Evolutionary conservation across 2,888 invertebrate species (phyloP).

Genomic region (Microctonus hyperodae): DNA sequence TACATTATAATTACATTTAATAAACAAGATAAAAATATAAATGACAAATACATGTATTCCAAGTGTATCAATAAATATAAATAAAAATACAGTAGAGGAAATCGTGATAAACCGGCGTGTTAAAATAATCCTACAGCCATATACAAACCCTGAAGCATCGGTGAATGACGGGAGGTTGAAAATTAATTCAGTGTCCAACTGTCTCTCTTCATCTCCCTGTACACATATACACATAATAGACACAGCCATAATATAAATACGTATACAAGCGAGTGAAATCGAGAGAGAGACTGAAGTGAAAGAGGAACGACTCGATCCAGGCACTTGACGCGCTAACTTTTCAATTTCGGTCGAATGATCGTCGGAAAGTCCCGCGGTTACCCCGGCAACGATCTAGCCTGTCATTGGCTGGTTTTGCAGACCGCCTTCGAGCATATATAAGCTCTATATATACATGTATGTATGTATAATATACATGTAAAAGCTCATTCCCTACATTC

Average conservation of each 20-base stretch:
- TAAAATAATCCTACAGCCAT: constrained; percentile 16
- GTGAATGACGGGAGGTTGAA: constrained; percentile 18
- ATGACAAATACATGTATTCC: too few species aligned
- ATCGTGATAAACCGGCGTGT: constrained; percentile 22
- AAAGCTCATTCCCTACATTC: constrained; percentile 33
- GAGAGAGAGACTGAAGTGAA: constrained; percentile 14
- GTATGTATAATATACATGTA: constrained; percentile 27
- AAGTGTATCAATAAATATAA: too few species aligned
- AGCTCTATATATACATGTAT: constrained; percentile 24
- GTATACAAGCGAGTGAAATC: neutral
- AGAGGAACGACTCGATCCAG: constrained; percentile 26
- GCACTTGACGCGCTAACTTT: constrained; percentile 56
- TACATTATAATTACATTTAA: neutral
- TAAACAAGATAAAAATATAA: neutral
- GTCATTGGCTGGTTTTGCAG: constrained; percentile 56
- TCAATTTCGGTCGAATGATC: constrained; percentile 63
- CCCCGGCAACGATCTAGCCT: constrained; percentile 61
- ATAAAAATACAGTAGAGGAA: constrained; percentile 3
- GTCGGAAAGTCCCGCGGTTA: constrained; percentile 54
- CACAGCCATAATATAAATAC: constrained; percentile 1
- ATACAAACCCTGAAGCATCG: constrained; percentile 3
- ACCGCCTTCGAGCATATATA: constrained; percentile 28
- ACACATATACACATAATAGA: too few species aligned
- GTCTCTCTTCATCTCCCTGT: constrained; percentile 3
- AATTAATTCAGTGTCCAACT: constrained; percentile 27